A percentile compares a stretch with the other conserved stretches of the same genome.
Evolutionary conservation across 2,888 invertebrate species (phyloP).

Genomic region (Herminia tarsipennalis): DNA sequence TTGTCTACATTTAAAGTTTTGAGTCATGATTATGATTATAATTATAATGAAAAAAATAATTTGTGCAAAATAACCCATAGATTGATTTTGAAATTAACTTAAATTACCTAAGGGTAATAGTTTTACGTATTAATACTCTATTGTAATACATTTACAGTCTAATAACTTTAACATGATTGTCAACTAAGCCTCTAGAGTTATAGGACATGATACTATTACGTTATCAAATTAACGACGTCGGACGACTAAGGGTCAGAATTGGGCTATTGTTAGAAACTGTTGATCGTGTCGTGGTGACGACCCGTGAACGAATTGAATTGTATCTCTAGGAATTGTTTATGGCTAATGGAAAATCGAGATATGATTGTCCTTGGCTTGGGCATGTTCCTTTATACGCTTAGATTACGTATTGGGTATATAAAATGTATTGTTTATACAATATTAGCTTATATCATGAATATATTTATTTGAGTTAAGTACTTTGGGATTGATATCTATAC

Average conservation of each 20-base stretch:
- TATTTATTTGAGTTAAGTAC: no score
- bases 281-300: slow-evolving; percentile 13
- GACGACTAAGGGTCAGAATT: slow-evolving; percentile 14
- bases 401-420: background rate
- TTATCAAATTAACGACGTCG: slow-evolving; percentile 29
- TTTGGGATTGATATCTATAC: no score
- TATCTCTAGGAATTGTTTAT: background rate
- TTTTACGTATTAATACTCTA: background rate
- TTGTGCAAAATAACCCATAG: background rate
- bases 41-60: no score
- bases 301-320: slow-evolving; percentile 21
- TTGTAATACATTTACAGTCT: slow-evolving; percentile 3
- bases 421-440: background rate
- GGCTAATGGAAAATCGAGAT: background rate
- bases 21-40: no score
- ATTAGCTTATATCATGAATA: background rate
- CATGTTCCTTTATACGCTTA: background rate
- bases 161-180: slow-evolving; percentile 8
- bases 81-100: background rate
- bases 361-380: background rate
- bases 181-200: background rate
- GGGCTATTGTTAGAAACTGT: slow-evolving; percentile 7
- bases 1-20: no score
- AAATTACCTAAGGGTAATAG: background rate
- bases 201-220: slow-evolving; percentile 14